phyloP scores from a whole-genome alignment of 2,113 vertebrate species.

The Rhabdornis inornatus region DNA sequence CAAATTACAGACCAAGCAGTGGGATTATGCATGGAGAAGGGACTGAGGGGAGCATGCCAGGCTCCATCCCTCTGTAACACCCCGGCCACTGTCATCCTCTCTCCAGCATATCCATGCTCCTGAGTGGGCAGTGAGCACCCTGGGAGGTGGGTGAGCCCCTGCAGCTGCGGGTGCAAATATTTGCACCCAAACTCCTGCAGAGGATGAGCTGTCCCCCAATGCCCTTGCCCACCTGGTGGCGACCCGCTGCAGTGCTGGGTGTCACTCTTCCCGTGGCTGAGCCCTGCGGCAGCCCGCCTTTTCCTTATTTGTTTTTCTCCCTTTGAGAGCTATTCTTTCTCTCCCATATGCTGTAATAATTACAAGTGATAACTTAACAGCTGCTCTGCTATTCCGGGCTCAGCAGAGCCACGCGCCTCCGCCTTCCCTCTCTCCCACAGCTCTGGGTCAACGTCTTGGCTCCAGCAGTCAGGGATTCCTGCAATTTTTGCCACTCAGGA shows the following conservation, averaged over 20 bases:
- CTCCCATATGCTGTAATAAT: conserved; percentile 57
- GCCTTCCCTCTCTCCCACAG: neutral
- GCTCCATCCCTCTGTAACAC: neutral
- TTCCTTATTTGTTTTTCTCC: conserved; percentile 48
- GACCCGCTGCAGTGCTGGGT: rapidly evolving
- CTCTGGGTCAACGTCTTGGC: conserved; percentile 40
- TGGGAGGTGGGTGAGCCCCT: neutral
- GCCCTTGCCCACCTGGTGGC: neutral
- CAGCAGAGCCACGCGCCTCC: neutral
- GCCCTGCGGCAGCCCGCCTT: neutral
- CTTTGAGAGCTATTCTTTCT: conserved; percentile 45
- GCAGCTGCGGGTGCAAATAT: neutral
- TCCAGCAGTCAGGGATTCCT: conserved; percentile 21
- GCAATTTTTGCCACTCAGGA: conserved; percentile 11
- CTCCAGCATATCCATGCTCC: neutral
- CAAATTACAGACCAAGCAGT: neutral
- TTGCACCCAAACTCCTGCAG: neutral
- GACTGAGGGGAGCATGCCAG: rapidly evolving
- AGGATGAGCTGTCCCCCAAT: neutral
- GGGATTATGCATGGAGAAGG: neutral
- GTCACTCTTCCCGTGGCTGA: neutral
- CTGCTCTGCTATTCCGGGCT: conserved; percentile 53
- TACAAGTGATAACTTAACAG: conserved; percentile 27
- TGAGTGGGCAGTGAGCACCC: neutral
- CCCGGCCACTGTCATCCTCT: neutral